Evolutionary conservation across 2,797 vertebrate genomes (phyloP), one percentile per base, ranked within the genome.

Genomic region (Dipus sagitta): DNA sequence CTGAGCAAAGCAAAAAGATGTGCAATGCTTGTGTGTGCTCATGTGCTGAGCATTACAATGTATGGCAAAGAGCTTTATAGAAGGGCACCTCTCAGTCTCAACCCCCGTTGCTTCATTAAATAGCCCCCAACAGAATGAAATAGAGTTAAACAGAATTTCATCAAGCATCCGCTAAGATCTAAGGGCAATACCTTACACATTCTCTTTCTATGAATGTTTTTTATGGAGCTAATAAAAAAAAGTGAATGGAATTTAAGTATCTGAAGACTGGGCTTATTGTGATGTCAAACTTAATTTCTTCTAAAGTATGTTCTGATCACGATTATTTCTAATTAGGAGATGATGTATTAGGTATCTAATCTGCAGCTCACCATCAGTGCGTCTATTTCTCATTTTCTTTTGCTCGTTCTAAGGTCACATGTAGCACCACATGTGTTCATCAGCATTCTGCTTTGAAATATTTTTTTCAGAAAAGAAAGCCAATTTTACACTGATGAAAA

Each of bases 221-320:
- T 92, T 71, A 54, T 65, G 38, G n/a, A 81, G 20, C n/a, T 86
- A 79, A 15, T 42, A 64, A 76, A 92, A 88, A 86, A 87, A 52
- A 72, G 38, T 62, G 17, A 78, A 20, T 38, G 21, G 7, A 18
- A 64, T 47, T 77, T 85, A 34, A 67, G 7, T 77, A 76, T 75
- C 85, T 64, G 77, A 72, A 62, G 17, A 78, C 38, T 87, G 6
- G 8, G 26, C 26, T 86, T 67, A 15, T 68, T 47, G 11, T 62
- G n/a, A 67, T 74, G 0, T 77, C 34, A 32, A 30, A 90, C 24
- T 87, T 90, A 76, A 87, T 38, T 80, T 75, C 26, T 9, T 32
- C 42, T 58, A 12, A 70, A 90, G 32, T 62, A 32, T 21, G 62
- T 47, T 84, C 28, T 18, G 62, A 8, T 83, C 32, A 21, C 75